phyloP scores from a whole-genome alignment of 2,797 vertebrate species.

The Potorous gilbertii region DNA sequence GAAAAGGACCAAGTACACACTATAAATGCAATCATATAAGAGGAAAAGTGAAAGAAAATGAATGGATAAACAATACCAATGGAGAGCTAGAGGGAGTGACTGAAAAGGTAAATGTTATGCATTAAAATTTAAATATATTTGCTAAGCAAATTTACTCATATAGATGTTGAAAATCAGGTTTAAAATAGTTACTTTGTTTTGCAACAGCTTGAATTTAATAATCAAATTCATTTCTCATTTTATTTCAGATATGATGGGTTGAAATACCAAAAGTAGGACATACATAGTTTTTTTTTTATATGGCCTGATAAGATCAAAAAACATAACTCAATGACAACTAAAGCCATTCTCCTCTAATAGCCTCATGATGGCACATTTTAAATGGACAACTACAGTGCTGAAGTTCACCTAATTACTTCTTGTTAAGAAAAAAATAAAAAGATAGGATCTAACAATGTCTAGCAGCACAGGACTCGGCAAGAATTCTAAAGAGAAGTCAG shows the following conservation, averaged over 20 bases:
- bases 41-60: no score
- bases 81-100: no score
- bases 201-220: neutral
- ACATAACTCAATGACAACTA: neutral
- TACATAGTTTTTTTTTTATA: neutral
- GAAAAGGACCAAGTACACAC: no score
- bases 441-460: neutral
- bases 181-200: conserved; percentile 20
- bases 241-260: neutral
- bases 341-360: neutral
- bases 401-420: neutral
- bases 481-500: neutral
- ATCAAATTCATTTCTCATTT: conserved; percentile 3
- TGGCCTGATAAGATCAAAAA: neutral
- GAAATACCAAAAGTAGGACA: neutral
- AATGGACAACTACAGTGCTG: neutral
- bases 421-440: neutral
- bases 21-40: no score
- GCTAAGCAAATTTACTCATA: neutral
- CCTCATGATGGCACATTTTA: neutral
- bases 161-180: neutral
- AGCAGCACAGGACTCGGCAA: neutral
- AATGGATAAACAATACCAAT: no score
- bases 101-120: no score
- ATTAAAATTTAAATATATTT: neutral